Evolutionary conservation across 2,797 vertebrate genomes (phyloP).

Genomic region (Onychomys arenicola): DNA sequence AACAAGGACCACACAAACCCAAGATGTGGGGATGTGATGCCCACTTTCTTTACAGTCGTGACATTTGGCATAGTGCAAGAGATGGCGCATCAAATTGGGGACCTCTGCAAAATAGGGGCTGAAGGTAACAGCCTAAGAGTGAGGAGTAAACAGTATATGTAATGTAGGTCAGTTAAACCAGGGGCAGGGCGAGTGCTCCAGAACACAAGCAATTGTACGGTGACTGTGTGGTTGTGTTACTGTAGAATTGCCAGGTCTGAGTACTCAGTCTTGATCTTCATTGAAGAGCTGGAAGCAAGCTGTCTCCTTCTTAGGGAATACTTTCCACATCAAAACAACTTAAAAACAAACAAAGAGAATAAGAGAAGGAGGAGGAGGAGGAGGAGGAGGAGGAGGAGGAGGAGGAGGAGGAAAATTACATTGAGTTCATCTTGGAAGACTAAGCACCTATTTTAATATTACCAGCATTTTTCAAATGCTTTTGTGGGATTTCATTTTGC

Average conservation of each 20-base stretch:
- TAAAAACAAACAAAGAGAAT: background rate
- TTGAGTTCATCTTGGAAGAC: background rate
- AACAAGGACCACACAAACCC: background rate
- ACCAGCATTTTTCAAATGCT: background rate
- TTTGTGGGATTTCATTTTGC: background rate
- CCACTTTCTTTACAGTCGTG: background rate
- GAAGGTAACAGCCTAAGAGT: background rate
- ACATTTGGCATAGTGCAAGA: background rate
- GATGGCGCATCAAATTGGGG: background rate
- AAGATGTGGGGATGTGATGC: background rate
- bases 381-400: too few species aligned
- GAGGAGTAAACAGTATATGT: background rate
- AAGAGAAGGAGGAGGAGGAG: too few species aligned
- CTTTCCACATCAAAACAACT: background rate
- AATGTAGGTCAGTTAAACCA: background rate
- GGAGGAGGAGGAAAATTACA: background rate
- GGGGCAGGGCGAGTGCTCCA: accelerated
- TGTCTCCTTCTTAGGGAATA: background rate
- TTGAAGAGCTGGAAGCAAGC: background rate
- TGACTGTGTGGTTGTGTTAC: background rate
- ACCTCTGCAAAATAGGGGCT: background rate
- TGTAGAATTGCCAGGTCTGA: background rate
- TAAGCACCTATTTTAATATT: background rate
- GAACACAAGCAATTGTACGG: accelerated
- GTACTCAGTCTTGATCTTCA: background rate